Evolutionary conservation across 2,113 vertebrate genomes (phyloP).

Genomic region (Platichthys stellatus): DNA sequence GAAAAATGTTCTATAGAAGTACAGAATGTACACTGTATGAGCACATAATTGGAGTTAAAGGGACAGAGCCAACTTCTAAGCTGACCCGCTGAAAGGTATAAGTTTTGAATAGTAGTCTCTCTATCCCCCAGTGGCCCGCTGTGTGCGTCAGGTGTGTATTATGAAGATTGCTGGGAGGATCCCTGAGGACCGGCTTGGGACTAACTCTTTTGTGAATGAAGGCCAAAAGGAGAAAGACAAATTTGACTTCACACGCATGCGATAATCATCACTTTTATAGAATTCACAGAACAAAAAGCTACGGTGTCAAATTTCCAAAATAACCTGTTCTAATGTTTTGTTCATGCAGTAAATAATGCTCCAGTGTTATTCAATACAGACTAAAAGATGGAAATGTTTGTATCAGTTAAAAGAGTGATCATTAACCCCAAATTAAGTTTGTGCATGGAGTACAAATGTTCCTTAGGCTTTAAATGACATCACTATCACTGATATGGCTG

Average conservation of each 20-base stretch:
- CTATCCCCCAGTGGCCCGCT: background rate
- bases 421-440: background rate
- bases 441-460: background rate
- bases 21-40: background rate
- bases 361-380: background rate
- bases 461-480: too few species aligned
- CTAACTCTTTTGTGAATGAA: conserved; percentile 31
- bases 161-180: conserved; percentile 16
- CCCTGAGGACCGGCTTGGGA: conserved; percentile 4
- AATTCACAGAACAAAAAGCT: background rate
- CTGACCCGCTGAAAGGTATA: background rate
- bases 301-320: conserved; percentile 24
- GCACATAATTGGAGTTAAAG: background rate
- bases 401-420: background rate
- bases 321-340: background rate
- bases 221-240: background rate
- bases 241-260: conserved; percentile 7
- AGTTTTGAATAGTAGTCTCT: background rate
- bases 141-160: conserved; percentile 37
- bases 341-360: background rate
- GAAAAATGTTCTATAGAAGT: background rate
- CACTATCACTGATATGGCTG: too few species aligned
- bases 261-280: background rate
- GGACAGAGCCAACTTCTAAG: background rate
- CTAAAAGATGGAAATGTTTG: background rate